Base-by-base conservation (phyloP, 1,140 invertebrate species). In the Drosophila willistoni region DNA sequence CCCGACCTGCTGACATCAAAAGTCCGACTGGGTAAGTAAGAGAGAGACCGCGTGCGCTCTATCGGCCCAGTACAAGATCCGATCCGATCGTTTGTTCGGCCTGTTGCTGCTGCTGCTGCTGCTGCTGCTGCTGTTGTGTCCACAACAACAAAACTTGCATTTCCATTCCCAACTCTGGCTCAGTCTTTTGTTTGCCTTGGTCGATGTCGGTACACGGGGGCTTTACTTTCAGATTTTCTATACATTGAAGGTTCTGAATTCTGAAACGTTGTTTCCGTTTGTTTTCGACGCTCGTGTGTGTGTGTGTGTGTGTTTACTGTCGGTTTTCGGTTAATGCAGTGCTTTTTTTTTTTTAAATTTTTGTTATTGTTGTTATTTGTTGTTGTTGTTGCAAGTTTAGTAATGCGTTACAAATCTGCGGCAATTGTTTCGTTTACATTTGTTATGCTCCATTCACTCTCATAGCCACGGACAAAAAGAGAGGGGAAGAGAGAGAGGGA, bases 181-280 rank as follows among this genome's bases (percentile, higher is more conserved):
- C 65, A 73, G 80, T 89, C 84, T 89, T 87, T 84, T 89, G 73
- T 78, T 82, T 84, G 80, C 63, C 44, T 55, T 73, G 72, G 36
- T 77, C 67, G 66, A 57, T 41, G 47, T 60, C 74, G 84, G 83
- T 87, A 77, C 77, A 75, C 65, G 62, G 59, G 72, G 34, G 56
- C 57, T 76, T 44, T 33, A 14, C n/a, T 66, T 68, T 41, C 12
- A 13, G 59, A 69, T 22, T 57, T 29, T 59, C 29, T 14, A 25
- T 25, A 33, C 39, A 68, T 74, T 65, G 55, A 74, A 61, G 78
- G 71, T 81, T 82, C 81, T 84, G 75, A 25, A 25, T 57, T 64
- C 67, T 63, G 9, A 22, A 51, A 12, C 7, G 44, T 51, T 75
- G 39, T 57, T 71, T 77, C 66, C 80, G 71, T 19, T 36, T 36